Evolutionary conservation across 2,113 vertebrate species (phyloP).

Genomic region (Rhagologus leucostigma): DNA sequence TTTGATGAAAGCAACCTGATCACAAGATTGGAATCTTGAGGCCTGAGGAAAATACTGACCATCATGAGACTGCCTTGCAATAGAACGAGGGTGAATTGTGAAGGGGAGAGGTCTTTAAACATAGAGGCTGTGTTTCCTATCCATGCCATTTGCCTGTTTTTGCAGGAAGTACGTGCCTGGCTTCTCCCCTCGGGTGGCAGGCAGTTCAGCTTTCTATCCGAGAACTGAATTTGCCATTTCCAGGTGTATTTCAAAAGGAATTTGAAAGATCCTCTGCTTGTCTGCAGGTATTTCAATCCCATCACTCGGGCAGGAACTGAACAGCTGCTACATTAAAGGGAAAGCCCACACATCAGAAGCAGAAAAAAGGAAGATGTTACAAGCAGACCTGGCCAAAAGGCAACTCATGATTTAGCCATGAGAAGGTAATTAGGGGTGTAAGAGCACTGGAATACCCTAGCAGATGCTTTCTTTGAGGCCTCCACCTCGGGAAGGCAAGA

Average conservation of each 20-base stretch:
- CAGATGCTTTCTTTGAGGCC: constrained; percentile 6
- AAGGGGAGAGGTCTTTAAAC: background rate
- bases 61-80: background rate
- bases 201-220: background rate
- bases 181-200: background rate
- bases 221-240: constrained; percentile 24
- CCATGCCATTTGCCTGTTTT: background rate
- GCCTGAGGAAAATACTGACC: background rate
- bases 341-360: constrained; percentile 26
- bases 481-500: background rate
- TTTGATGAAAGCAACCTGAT: background rate
- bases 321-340: constrained; percentile 58
- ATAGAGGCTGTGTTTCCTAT: background rate
- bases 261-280: constrained; percentile 20
- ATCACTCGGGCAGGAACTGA: constrained; percentile 26
- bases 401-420: constrained; percentile 68
- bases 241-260: constrained; percentile 63
- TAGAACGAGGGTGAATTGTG: background rate
- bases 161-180: background rate
- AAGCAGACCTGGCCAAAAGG: constrained; percentile 52
- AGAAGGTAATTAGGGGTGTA: constrained; percentile 60
- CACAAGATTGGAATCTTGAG: background rate
- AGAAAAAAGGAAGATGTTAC: constrained; percentile 49
- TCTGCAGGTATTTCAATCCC: constrained; percentile 35
- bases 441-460: constrained; percentile 39